Evolutionary conservation across 2,888 invertebrate genomes (phyloP).

Genomic region (Carterocephalus palaemon): DNA sequence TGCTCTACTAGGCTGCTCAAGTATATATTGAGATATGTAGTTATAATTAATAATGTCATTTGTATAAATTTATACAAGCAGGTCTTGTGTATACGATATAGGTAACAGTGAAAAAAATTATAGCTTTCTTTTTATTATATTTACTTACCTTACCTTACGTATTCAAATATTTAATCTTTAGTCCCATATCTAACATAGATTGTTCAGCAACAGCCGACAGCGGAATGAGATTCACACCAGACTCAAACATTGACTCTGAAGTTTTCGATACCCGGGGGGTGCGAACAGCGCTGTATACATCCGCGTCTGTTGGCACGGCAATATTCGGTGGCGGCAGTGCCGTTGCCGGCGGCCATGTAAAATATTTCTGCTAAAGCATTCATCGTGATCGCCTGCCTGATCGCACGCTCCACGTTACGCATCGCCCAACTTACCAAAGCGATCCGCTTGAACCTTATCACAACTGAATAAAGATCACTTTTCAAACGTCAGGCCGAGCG

Average conservation of each 20-base stretch:
- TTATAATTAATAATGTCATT: too few relatives aligned
- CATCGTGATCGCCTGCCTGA: conserved; percentile 74
- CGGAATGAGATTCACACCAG: conserved; percentile 14
- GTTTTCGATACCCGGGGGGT: conserved; percentile 19
- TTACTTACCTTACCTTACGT: too few relatives aligned
- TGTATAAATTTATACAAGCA: too few relatives aligned
- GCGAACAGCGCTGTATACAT: conserved; percentile 30
- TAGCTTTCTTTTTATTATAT: too few relatives aligned
- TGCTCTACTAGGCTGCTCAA: too few relatives aligned
- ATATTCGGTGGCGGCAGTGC: conserved; percentile 66
- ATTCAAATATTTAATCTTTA: too few relatives aligned
- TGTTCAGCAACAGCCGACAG: too few relatives aligned
- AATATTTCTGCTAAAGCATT: conserved; percentile 79
- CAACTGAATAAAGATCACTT: conserved; percentile 42
- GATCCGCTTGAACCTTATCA: conserved; percentile 38
- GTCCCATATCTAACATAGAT: conserved; percentile 31
- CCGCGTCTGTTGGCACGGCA: conserved; percentile 71
- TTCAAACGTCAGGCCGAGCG: conserved; percentile 29
- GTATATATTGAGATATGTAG: too few relatives aligned
- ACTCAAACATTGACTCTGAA: conserved; percentile 18
- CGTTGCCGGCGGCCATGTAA: conserved; percentile 72
- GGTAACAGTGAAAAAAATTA: too few relatives aligned
- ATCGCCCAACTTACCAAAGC: conserved; percentile 45
- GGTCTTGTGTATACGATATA: too few relatives aligned
- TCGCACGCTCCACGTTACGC: conserved; percentile 60